phyloP scores from a whole-genome alignment of 2,797 vertebrate species.

The Eremophila alpestris region DNA sequence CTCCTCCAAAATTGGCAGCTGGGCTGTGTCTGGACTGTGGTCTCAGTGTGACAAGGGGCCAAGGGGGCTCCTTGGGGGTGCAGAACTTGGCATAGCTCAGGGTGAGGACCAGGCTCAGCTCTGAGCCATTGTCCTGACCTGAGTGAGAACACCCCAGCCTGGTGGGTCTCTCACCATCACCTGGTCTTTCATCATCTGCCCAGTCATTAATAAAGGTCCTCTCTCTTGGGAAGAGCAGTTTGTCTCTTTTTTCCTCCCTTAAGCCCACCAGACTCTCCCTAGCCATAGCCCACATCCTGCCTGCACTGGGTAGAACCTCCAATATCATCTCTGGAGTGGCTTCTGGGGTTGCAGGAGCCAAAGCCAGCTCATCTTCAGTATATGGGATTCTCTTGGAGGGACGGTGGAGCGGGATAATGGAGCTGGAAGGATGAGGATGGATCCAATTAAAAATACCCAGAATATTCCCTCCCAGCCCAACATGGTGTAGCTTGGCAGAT shows the following conservation, averaged over 20 bases:
- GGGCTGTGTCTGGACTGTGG: not conserved
- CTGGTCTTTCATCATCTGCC: not conserved
- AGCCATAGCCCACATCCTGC: rapidly evolving
- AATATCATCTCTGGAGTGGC: not conserved
- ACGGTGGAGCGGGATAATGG: not conserved
- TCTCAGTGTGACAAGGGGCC: rapidly evolving
- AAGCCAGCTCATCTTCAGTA: not conserved
- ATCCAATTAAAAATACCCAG: not conserved
- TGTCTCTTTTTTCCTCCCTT: not conserved
- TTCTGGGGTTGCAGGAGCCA: not conserved
- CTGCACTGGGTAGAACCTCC: rapidly evolving
- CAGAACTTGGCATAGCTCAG: not conserved
- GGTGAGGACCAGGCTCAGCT: not conserved
- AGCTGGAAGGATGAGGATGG: not conserved
- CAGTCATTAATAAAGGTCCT: not conserved
- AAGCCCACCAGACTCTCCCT: not conserved
- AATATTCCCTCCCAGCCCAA: not conserved
- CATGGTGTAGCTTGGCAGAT: not conserved
- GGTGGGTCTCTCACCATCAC: not conserved
- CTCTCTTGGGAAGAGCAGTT: not conserved
- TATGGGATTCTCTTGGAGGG: not conserved
- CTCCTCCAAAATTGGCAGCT: not conserved
- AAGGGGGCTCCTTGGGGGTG: not conserved
- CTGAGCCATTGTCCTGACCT: rapidly evolving
- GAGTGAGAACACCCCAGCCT: not conserved